Conservation (phyloP, 2,113 vertebrate species). For the Seriola aureovittata region DNA sequence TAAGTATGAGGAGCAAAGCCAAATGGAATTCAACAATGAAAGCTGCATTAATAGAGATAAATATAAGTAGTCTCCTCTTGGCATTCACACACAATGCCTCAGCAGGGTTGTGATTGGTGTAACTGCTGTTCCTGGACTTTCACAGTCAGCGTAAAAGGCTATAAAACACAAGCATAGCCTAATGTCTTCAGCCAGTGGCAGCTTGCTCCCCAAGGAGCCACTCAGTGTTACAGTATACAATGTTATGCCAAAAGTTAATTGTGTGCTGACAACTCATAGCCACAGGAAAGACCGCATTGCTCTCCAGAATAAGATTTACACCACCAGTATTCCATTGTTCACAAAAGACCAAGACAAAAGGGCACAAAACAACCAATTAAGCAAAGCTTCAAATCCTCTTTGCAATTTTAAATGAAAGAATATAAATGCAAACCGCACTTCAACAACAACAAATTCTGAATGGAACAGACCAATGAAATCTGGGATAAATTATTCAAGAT, state of each 20-base stretch:
- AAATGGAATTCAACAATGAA: conserved; percentile 36
- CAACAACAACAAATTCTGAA: conserved; percentile 53
- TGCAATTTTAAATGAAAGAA: conserved; percentile 43
- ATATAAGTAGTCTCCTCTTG: conserved; percentile 37
- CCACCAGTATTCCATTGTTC: conserved; percentile 66
- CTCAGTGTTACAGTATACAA: conserved; percentile 55
- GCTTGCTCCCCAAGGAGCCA: conserved; percentile 62
- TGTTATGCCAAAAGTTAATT: conserved; percentile 76
- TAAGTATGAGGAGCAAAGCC: conserved; percentile 11
- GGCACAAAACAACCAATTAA: conserved; percentile 80
- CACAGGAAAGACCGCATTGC: conserved; percentile 63
- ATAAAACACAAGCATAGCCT: conserved; percentile 53
- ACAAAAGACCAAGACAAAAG: conserved; percentile 69
- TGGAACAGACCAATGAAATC: conserved; percentile 52
- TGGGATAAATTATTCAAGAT: conserved; percentile 60
- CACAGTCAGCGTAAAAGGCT: conserved; percentile 42
- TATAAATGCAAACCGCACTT: conserved; percentile 55
- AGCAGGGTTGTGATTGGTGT: conserved; percentile 50
- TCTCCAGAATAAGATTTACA: conserved; percentile 74
- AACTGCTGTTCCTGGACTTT: conserved; percentile 54
- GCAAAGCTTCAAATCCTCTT: conserved; percentile 65
- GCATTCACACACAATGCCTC: conserved; percentile 44
- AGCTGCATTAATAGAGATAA: conserved; percentile 43
- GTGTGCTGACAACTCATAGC: conserved; percentile 67
- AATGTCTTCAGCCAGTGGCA: conserved; percentile 61